Conservation (phyloP, 2,888 invertebrate genomes). For the Epirrhoe tristata region DNA sequence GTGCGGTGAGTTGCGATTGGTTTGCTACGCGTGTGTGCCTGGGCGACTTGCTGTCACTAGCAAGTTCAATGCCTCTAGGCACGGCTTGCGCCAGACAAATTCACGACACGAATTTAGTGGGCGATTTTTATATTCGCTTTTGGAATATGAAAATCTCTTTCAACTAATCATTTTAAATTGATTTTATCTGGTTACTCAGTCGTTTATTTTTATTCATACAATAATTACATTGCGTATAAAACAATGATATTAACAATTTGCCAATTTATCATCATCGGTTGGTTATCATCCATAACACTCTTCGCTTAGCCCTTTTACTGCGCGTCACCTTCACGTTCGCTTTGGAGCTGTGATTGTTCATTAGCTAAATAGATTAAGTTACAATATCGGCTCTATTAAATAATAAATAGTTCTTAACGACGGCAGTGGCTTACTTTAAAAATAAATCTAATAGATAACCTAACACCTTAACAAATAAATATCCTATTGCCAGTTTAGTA, state of each 20-base stretch:
- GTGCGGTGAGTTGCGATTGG: conserved; percentile 47
- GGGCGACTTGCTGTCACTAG: conserved; percentile 81
- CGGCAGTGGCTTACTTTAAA: conserved; percentile 56
- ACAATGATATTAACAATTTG: conserved; percentile 26
- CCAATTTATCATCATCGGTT: conserved; percentile 45
- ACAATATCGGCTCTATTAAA: conserved; percentile 64
- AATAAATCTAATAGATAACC: conserved; percentile 42
- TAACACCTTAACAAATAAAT: conserved; percentile 28
- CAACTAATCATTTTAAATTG: conserved; percentile 65
- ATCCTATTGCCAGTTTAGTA: conserved; percentile 27
- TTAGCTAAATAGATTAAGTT: conserved; percentile 73
- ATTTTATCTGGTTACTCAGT: conserved; percentile 60
- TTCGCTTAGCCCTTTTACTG: conserved; percentile 62
- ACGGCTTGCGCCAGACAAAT: conserved; percentile 69
- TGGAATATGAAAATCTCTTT: conserved; percentile 81
- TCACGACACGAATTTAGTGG: conserved; percentile 75
- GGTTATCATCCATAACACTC: conserved; percentile 75
- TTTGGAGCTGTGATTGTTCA: conserved; percentile 80
- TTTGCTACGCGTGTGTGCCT: conserved; percentile 68
- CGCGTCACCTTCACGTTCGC: conserved; percentile 73
- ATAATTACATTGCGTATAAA: conserved; percentile 33
- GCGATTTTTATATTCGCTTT: conserved; percentile 77
- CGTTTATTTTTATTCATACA: conserved; percentile 47
- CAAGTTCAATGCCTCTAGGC: conserved; percentile 80
- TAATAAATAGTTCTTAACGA: conserved; percentile 55